Evolutionary conservation across 2,888 invertebrate genomes (phyloP), one percentile per base, ranked within the genome.

Genomic region (Andrena bucephala): DNA sequence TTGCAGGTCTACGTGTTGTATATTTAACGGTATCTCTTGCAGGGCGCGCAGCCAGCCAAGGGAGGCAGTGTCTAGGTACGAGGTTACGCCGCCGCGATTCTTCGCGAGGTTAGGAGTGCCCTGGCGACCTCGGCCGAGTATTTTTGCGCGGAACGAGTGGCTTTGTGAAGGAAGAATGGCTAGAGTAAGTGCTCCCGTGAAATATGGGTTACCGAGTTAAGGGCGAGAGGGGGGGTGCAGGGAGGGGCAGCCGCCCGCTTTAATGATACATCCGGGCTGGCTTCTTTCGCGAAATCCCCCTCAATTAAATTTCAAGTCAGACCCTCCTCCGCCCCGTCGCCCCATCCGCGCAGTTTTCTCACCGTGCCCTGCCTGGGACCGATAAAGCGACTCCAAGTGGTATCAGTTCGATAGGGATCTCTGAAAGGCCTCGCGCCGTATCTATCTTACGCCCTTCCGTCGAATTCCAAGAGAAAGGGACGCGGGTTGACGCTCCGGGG

Each of bases 131-230:
- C 89, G 85, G 86, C 89, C 87, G 86, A 89, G 90, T 92, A 92
- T 90, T 91, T 92, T 89, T 91, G 89, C 78, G 87, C 88, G 89
- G 87, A 89, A 90, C 89, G 90, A 93, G 92, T 91, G 91, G 92
- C 92, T 92, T 93, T 93, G 92, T 92, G 89, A 90, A 85, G 86
- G 88, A 92, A 93, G 93, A 93, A 93, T 92, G 89, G 92, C 85
- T 87, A 87, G 85, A 89, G 89, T 92, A 92, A 91, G 91, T 92
- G 92, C 90, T 90, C 90, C 91, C 85, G 90, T 92, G 93, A 93
- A 93, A 93, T 93, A 93, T 93, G 92, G 93, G 93, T 93, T 93
- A 93, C 90, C 90, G 81, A 93, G 92, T 92, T 92, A 92, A 93
- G 92, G 91, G 89, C 87, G 78, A 78, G 73, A 74, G 81, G 85